Evolutionary conservation across 2,888 invertebrate genomes (phyloP).

Genomic region (Pristionchus japonicus): DNA sequence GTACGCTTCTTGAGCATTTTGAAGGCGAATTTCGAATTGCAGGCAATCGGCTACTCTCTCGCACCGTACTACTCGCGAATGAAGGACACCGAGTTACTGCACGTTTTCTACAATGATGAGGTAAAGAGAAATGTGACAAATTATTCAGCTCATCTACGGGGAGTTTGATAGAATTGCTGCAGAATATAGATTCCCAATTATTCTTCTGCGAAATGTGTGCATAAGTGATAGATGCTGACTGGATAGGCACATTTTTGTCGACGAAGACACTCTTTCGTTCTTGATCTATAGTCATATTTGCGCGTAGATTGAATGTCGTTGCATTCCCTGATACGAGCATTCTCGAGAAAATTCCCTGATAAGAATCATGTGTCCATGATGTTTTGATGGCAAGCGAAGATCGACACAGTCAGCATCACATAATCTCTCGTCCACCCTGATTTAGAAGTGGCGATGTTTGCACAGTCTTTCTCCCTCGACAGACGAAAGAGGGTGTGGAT

Average conservation of each 20-base stretch:
- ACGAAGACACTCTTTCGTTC: neutral
- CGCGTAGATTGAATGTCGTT: neutral
- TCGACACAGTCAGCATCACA: neutral
- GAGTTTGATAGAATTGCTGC: too few species aligned
- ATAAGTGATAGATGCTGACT: too few species aligned
- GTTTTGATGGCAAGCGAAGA: neutral
- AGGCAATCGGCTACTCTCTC: slow-evolving; percentile 68
- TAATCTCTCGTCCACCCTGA: neutral
- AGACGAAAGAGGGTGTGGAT: neutral
- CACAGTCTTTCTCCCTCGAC: too few species aligned
- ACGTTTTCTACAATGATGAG: slow-evolving; percentile 88
- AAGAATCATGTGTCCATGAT: neutral
- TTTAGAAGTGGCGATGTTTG: too few species aligned
- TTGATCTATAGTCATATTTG: neutral
- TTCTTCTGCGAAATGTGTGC: too few species aligned
- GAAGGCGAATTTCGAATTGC: too few species aligned
- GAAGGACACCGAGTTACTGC: slow-evolving; percentile 61
- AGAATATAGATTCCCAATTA: too few species aligned
- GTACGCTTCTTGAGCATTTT: too few species aligned
- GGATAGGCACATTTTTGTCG: too few species aligned
- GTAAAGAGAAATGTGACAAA: too few species aligned
- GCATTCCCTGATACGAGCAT: too few species aligned
- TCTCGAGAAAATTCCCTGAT: neutral
- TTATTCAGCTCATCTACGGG: too few species aligned
- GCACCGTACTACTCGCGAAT: slow-evolving; percentile 64